These are phyloP conservation scores for Anodontia alba DNA, from an alignment of 2,888 invertebrate species.

Conservation along the genomic window DNA sequence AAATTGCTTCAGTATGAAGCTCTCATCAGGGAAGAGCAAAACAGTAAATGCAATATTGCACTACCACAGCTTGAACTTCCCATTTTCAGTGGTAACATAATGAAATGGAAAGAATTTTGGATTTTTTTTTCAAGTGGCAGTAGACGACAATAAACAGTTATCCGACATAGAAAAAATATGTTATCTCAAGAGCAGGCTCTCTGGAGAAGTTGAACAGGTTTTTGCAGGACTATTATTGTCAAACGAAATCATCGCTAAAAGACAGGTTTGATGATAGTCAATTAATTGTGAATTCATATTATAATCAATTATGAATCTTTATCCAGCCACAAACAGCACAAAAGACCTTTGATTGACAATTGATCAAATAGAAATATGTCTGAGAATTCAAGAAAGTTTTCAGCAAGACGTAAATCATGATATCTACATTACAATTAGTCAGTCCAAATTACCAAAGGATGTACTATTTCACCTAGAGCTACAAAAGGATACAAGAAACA, in stretches of 20 bases:
- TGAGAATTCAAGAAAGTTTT: not conserved
- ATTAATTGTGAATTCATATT: not conserved
- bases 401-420: not conserved
- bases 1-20: no score
- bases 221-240: not conserved
- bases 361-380: not conserved
- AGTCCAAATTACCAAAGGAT: not conserved
- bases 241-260: not conserved
- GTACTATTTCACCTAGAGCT: not conserved
- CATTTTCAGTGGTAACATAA: not conserved
- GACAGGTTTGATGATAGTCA: not conserved
- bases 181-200: not conserved
- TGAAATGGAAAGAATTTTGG: slow-evolving; percentile 12
- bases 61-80: not conserved
- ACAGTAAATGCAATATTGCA: no score
- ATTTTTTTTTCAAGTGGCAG: not conserved
- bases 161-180: not conserved
- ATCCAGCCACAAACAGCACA: not conserved
- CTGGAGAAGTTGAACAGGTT: not conserved
- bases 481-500: not conserved
- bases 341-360: not conserved
- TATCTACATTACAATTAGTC: not conserved
- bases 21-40: no score
- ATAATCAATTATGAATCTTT: not conserved
- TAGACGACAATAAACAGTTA: not conserved